Conservation (phyloP, 2,797 vertebrate species). For the Lepidocolaptes lacrymiger region DNA sequence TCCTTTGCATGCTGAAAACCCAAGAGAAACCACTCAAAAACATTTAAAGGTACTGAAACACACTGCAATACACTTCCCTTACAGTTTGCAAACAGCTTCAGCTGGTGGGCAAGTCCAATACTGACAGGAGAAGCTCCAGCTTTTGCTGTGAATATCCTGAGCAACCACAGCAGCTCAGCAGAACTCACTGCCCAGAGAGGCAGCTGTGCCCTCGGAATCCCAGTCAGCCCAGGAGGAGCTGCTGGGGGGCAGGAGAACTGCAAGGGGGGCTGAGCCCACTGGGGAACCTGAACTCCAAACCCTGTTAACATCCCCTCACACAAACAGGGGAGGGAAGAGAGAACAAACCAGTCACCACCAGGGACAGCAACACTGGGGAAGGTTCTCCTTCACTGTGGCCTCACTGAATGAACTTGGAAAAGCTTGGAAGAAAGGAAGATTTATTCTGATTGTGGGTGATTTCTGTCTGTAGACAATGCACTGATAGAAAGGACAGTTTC, state of each 20-base stretch:
- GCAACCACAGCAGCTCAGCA: slow-evolving; percentile 66
- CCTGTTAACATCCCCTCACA: not conserved
- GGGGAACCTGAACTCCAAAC: not conserved
- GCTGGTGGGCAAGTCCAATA: slow-evolving; percentile 15
- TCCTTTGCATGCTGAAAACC: not conserved
- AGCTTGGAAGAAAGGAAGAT: not conserved
- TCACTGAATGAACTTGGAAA: not conserved
- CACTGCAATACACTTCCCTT: not conserved
- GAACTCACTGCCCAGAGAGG: slow-evolving; percentile 39
- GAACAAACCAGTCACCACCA: not conserved
- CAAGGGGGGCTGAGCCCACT: not conserved
- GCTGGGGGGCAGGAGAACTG: not conserved
- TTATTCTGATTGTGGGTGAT: not conserved
- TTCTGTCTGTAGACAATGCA: accelerated
- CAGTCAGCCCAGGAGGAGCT: slow-evolving; percentile 37
- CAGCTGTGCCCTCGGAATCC: slow-evolving; percentile 5
- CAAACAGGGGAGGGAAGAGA: not conserved
- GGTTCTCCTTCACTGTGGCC: not conserved
- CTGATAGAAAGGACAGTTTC: not conserved
- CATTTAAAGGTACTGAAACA: not conserved
- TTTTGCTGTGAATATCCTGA: slow-evolving; percentile 62
- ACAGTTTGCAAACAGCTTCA: slow-evolving; percentile 37
- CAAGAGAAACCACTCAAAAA: not conserved
- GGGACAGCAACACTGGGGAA: not conserved
- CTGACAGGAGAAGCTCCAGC: slow-evolving; percentile 51